phyloP scores from a whole-genome alignment of 2,797 vertebrate species.

The Peromyscus melanophrys region DNA sequence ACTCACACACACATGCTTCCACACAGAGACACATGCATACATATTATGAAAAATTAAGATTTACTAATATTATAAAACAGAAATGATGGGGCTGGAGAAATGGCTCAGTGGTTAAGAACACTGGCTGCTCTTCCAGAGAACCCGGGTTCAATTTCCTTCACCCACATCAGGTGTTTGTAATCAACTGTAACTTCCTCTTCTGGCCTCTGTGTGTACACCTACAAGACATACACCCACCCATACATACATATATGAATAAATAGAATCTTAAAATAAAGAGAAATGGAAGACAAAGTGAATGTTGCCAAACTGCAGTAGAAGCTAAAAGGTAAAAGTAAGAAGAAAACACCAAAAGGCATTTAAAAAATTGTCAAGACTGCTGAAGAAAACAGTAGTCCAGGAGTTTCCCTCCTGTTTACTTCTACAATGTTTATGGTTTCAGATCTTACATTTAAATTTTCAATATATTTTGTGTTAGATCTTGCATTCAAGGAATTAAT shows the following conservation, averaged over 20 bases:
- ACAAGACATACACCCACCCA: not conserved
- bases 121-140: not conserved
- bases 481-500: not conserved
- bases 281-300: not conserved
- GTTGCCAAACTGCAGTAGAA: not conserved
- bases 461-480: not conserved
- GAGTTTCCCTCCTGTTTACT: not conserved
- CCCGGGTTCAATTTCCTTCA: not conserved
- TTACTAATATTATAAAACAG: not conserved
- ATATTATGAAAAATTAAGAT: not conserved
- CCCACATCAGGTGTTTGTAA: not conserved
- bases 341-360: not conserved
- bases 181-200: not conserved
- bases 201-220: not conserved
- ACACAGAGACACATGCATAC: not conserved
- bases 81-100: not conserved
- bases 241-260: not conserved
- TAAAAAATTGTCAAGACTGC: not conserved
- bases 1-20: not conserved
- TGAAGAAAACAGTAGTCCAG: not conserved
- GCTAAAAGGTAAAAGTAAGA: not conserved
- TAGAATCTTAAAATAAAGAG: not conserved
- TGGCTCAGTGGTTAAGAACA: not conserved
- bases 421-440: not conserved
- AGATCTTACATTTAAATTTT: not conserved